Percentiles rank a stretch among this genome's conserved stretches.
Conservation (phyloP, 1,140 invertebrate species). For the Eriosoma lanigerum region DNA sequence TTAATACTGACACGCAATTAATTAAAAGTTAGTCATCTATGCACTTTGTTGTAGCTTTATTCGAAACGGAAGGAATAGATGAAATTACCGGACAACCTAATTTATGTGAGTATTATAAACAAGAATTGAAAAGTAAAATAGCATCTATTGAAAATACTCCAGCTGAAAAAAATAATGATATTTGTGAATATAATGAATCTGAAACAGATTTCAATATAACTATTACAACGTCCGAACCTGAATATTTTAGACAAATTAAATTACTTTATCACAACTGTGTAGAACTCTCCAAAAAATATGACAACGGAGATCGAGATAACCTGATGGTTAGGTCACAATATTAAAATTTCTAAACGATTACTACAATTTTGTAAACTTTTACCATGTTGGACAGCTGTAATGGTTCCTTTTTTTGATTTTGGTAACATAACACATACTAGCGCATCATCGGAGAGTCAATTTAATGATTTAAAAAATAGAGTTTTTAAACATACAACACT, state of each 20-base stretch:
- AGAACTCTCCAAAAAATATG: not conserved
- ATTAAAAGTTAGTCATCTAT: no score
- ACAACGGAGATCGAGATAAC: slow-evolving; percentile 2
- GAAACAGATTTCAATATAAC: not conserved
- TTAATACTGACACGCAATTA: no score
- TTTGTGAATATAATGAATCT: not conserved
- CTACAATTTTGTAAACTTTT: slow-evolving; percentile 24
- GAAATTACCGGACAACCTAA: not conserved
- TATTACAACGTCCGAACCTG: not conserved
- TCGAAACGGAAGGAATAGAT: not conserved
- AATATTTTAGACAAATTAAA: not conserved
- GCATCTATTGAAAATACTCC: slow-evolving; percentile 1
- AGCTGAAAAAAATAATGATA: not conserved
- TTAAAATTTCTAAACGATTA: slow-evolving; percentile 2
- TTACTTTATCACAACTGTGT: not conserved
- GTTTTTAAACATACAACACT: slow-evolving; percentile 12
- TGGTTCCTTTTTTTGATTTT: slow-evolving; percentile 4
- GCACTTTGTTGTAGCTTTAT: slow-evolving; percentile 10
- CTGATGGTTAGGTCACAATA: not conserved
- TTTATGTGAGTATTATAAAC: not conserved
- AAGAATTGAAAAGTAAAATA: slow-evolving; percentile 10
- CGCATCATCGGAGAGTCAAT: slow-evolving; percentile 14
- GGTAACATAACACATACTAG: slow-evolving; percentile 15
- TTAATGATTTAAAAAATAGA: slow-evolving; percentile 5
- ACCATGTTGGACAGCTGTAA: slow-evolving; percentile 28